A percentile compares a stretch with the other conserved stretches of the same genome.
phyloP scores from a whole-genome alignment of 2,113 vertebrate species.

The Pelecanus crispus region DNA sequence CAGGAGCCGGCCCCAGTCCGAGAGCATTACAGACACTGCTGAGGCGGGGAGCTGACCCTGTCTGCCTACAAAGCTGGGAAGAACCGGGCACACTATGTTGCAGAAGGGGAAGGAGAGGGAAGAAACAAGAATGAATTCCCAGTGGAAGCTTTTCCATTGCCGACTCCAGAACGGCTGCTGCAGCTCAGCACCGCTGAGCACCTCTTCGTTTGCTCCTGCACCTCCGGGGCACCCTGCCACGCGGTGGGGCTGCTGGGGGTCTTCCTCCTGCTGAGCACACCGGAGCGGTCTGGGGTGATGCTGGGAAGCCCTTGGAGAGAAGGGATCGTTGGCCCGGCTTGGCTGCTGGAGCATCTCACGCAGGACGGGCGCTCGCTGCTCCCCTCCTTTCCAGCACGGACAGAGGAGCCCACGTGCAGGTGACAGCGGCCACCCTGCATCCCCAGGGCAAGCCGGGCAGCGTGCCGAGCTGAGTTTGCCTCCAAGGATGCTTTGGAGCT shows the following conservation, averaged over 20 bases:
- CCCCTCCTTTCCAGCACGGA: not conserved
- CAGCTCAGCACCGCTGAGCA: not conserved
- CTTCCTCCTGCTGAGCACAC: not conserved
- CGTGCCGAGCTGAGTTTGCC: not conserved
- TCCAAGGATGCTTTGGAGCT: not conserved
- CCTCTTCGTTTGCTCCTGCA: not conserved
- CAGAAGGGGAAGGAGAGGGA: not conserved
- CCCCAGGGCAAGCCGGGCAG: accelerated
- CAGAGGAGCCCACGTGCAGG: not conserved
- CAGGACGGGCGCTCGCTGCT: not conserved
- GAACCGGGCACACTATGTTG: not conserved
- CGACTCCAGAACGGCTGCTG: not conserved
- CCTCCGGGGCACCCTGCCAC: not conserved
- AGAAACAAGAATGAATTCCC: not conserved
- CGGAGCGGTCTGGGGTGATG: not conserved
- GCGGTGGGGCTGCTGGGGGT: not conserved
- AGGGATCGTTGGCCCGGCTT: not conserved
- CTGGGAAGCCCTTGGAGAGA: not conserved
- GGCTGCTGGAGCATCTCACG: not conserved
- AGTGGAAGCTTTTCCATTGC: not conserved
- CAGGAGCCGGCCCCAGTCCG: not conserved
- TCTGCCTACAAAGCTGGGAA: not conserved
- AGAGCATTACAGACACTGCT: not conserved
- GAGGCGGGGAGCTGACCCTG: not conserved
- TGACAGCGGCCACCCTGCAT: not conserved